phyloP scores from a whole-genome alignment of 2,113 vertebrate genomes.

The Ctenomys sociabilis region DNA sequence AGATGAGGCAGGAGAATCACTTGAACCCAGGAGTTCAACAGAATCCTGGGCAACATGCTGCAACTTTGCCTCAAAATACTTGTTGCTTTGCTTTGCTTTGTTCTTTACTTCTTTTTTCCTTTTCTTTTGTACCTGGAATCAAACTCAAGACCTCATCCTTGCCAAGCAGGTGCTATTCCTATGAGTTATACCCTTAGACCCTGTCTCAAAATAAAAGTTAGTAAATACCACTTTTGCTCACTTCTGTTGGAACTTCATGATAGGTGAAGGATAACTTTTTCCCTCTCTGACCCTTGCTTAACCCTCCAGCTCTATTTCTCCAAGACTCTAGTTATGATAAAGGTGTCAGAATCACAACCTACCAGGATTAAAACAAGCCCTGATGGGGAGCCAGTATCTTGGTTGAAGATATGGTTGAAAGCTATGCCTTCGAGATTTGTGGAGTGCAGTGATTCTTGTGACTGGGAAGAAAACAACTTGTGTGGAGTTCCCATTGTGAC shows the following conservation, averaged over 20 bases:
- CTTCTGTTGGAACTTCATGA: neutral
- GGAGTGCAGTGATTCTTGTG: neutral
- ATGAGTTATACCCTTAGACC: no score
- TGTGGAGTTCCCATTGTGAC: fast-evolving
- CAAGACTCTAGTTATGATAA: neutral
- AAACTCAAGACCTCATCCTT: no score
- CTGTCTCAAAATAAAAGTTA: neutral
- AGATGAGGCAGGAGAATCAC: neutral
- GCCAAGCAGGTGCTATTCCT: no score
- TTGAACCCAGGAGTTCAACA: neutral
- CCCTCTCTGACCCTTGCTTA: neutral
- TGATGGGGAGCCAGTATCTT: neutral
- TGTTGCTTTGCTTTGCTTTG: no score
- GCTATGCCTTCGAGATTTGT: fast-evolving
- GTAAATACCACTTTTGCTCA: neutral
- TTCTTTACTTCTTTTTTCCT: no score
- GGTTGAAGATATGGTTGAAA: neutral
- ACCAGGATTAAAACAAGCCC: neutral
- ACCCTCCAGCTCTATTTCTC: neutral
- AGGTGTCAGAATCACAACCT: no score
- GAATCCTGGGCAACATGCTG: neutral
- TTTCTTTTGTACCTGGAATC: no score
- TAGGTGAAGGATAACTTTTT: neutral
- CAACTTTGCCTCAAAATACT: neutral
- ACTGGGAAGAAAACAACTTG: no score